Conservation (phyloP, 2,113 vertebrate genomes). For the Lepisosteus osseus region DNA sequence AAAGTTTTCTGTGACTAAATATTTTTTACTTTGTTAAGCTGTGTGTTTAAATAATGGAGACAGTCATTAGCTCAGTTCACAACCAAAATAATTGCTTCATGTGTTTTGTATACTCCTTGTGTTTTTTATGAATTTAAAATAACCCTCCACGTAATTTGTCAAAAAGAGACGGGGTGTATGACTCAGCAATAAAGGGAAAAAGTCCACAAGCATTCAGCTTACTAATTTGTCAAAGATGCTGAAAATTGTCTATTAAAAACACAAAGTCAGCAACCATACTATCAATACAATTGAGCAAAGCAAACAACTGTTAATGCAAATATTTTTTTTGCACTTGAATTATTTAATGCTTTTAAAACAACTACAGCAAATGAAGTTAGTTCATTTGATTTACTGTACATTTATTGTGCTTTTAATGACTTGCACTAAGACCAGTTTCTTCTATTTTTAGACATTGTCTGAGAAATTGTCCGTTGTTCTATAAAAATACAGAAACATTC, state of each 20-base stretch:
- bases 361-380: background rate
- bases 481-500: background rate
- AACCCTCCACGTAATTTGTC: no score
- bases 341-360: background rate
- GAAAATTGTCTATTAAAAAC: conserved; percentile 13
- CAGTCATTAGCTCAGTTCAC: no score
- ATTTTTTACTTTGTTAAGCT: no score
- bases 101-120: no score
- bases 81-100: no score
- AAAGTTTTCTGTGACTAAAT: no score
- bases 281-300: background rate
- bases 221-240: background rate
- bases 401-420: background rate
- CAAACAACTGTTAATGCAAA: background rate
- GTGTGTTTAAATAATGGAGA: no score
- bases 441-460: conserved; percentile 10
- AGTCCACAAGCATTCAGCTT: background rate
- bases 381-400: background rate
- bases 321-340: no score
- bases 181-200: background rate
- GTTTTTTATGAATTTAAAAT: no score
- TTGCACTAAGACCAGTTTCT: background rate
- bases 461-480: background rate
- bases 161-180: no score
- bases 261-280: conserved; percentile 9